Conservation (phyloP, 1,140 invertebrate species). For the Drosophila rufa region DNA sequence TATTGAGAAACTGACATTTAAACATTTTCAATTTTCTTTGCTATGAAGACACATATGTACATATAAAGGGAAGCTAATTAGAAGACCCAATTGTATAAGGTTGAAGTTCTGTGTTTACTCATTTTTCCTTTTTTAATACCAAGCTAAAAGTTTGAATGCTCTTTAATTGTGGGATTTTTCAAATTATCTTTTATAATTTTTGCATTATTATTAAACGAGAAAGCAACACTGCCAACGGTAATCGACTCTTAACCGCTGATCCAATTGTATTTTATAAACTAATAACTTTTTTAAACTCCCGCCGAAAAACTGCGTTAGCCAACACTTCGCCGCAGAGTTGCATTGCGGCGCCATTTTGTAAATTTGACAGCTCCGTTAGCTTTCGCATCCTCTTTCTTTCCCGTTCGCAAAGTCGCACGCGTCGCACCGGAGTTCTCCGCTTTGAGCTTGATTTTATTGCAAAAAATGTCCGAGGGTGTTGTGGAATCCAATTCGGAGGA, state of each 20-base stretch:
- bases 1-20: no score
- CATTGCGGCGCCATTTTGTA: slow-evolving; percentile 28
- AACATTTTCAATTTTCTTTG: no score
- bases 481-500: slow-evolving; percentile 27
- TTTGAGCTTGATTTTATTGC: slow-evolving; percentile 1
- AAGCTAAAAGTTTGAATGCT: no score
- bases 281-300: slow-evolving; percentile 3
- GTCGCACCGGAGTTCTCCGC: neutral
- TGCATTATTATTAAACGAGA: no score
- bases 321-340: slow-evolving; percentile 21
- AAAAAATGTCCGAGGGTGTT: slow-evolving; percentile 26
- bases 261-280: no score
- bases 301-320: neutral
- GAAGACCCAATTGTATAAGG: neutral
- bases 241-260: no score
- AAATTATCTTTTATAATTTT: no score
- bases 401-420: slow-evolving; percentile 13
- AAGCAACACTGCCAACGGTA: no score
- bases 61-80: neutral
- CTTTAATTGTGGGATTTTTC: no score
- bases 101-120: no score
- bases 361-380: slow-evolving; percentile 34
- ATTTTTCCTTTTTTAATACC: no score
- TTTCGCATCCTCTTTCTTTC: slow-evolving; percentile 41
- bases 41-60: no score